Percentiles rank a stretch among this genome's conserved stretches.
These are phyloP conservation scores for Podotricha telesiphe DNA, from an alignment of 2,888 invertebrate genomes.

Conservation along the genomic window DNA sequence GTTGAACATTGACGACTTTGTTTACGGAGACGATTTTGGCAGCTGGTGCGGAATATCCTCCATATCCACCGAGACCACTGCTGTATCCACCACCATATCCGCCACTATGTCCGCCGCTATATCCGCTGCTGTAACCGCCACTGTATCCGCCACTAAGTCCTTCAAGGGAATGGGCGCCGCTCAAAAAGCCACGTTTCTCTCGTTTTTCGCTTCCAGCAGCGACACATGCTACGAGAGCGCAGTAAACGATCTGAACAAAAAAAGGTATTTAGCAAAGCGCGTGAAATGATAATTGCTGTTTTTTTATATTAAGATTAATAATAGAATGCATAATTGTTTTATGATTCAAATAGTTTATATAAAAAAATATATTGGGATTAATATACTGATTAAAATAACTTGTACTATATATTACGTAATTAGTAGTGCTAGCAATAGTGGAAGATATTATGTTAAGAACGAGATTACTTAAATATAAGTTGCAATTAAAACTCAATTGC, in stretches of 20 bases:
- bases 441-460: too few relatives aligned
- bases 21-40: conserved; percentile 52
- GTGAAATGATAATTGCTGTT: not conserved
- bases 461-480: too few relatives aligned
- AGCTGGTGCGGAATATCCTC: conserved; percentile 40
- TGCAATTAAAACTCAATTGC: too few relatives aligned
- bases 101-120: conserved; percentile 25
- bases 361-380: too few relatives aligned
- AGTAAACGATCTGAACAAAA: conserved; percentile 39
- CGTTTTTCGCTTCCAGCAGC: conserved; percentile 38
- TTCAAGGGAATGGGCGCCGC: conserved; percentile 35
- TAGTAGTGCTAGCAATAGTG: too few relatives aligned
- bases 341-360: too few relatives aligned
- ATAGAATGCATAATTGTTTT: too few relatives aligned
- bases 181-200: conserved; percentile 44
- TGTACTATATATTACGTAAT: too few relatives aligned
- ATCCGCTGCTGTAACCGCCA: conserved; percentile 24
- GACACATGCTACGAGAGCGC: conserved; percentile 40
- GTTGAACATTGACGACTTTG: conserved; percentile 53
- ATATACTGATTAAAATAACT: too few relatives aligned
- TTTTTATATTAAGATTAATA: not conserved
- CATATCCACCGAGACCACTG: conserved; percentile 26
- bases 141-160: conserved; percentile 12
- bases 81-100: conserved; percentile 17
- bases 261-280: not conserved